Conservation (phyloP, 2,113 vertebrate genomes). For the Casuarius casuarius region DNA sequence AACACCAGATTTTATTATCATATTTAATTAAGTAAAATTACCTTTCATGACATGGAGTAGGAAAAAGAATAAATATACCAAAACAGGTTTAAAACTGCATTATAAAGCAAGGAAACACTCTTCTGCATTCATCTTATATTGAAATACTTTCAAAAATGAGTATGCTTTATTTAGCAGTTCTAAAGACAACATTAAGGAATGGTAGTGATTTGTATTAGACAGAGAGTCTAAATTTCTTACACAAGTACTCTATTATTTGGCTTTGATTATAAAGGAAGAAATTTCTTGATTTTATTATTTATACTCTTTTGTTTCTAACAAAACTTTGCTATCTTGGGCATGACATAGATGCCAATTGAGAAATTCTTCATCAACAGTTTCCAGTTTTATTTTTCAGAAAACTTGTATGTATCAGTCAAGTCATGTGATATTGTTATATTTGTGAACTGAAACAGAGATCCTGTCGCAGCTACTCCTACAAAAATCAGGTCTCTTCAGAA, state of each 20-base stretch:
- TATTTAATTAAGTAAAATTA: not conserved
- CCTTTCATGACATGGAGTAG: not conserved
- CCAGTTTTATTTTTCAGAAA: not conserved
- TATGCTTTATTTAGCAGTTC: not conserved
- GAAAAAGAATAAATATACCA: not conserved
- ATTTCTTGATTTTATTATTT: not conserved
- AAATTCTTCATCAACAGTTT: not conserved
- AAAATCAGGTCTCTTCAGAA: not conserved
- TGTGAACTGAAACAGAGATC: not conserved
- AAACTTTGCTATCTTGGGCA: not conserved
- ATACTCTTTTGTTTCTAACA: not conserved
- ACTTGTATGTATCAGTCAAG: not conserved
- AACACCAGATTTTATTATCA: not conserved
- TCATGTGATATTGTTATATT: not conserved
- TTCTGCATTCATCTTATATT: not conserved
- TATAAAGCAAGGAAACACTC: not conserved
- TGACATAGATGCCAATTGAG: too few relatives aligned
- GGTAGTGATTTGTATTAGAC: not conserved
- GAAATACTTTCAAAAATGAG: not conserved
- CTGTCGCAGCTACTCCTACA: not conserved
- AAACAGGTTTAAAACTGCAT: not conserved
- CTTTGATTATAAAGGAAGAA: not conserved
- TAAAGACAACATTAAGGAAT: not conserved
- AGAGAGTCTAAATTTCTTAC: not conserved
- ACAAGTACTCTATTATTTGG: not conserved